A percentile compares a stretch with the other conserved stretches of the same genome.
Evolutionary conservation across 2,888 invertebrate species (phyloP).

Genomic region (Nephrotoma flavescens): DNA sequence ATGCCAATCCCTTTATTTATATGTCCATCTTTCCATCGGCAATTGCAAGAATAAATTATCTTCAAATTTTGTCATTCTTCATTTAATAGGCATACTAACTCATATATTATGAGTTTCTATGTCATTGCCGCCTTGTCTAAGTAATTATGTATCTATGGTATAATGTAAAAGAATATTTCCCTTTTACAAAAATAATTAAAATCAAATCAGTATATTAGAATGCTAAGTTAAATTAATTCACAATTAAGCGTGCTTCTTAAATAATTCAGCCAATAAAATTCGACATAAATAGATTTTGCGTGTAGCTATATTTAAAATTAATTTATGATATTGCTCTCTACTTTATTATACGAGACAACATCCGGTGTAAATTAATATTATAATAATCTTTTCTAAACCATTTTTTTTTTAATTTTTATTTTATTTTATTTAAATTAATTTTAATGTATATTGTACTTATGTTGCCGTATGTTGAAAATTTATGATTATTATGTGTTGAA

Average conservation of each 20-base stretch:
- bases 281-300: background rate
- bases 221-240: background rate
- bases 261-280: background rate
- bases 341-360: background rate
- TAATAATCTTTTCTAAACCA: background rate
- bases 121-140: no score
- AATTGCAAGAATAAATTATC: no score
- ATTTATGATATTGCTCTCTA: background rate
- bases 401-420: background rate
- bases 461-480: background rate
- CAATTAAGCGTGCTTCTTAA: background rate
- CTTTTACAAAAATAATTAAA: no score
- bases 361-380: background rate
- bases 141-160: no score
- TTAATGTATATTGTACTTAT: background rate
- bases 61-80: no score
- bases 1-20: no score
- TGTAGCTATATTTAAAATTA: background rate
- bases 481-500: background rate
- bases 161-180: no score
- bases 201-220: no score
- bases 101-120: no score
- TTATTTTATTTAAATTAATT: background rate
- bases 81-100: no score
- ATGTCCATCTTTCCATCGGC: no score